These are phyloP conservation scores for Hiodon tergisus DNA, from an alignment of 2,113 vertebrate species.

Conservation along the genomic window DNA sequence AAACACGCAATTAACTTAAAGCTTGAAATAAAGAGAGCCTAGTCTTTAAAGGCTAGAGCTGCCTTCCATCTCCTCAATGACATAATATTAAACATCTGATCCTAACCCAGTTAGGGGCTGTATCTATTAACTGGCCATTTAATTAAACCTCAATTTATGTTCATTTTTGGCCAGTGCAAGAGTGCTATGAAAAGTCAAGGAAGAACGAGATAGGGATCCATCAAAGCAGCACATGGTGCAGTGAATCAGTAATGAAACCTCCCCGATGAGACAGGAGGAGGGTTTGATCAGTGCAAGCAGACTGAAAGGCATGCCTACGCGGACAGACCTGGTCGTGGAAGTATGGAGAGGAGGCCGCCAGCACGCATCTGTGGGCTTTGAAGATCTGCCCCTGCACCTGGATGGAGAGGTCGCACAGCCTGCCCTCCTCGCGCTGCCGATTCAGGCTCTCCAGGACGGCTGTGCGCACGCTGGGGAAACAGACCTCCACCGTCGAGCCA, in stretches of 20 bases:
- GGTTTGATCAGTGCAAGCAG: too few species aligned
- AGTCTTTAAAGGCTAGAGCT: too few species aligned
- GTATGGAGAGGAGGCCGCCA: slow-evolving; percentile 74
- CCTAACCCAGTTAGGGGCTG: too few species aligned
- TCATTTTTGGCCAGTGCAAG: too few species aligned
- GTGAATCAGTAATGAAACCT: too few species aligned
- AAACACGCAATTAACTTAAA: neutral
- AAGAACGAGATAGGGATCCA: neutral
- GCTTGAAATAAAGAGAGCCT: too few species aligned
- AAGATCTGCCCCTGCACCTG: slow-evolving; percentile 74
- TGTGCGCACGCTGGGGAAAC: slow-evolving; percentile 75
- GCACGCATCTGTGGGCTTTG: slow-evolving; percentile 71
- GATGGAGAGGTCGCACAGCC: slow-evolving; percentile 74
- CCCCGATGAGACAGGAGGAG: too few species aligned
- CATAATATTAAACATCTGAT: too few species aligned
- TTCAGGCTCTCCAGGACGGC: slow-evolving; percentile 81
- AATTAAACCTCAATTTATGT: too few species aligned
- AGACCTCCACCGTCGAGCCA: slow-evolving; percentile 68
- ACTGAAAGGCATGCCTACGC: neutral
- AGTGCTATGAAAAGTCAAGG: too few species aligned
- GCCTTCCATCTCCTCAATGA: too few species aligned
- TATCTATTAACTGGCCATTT: too few species aligned
- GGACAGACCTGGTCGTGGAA: slow-evolving; percentile 73
- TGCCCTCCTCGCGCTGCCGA: slow-evolving; percentile 77
- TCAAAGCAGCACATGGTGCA: neutral